Base-by-base conservation (phyloP, 2,113 vertebrate species). In the Phaethon lepturus region DNA sequence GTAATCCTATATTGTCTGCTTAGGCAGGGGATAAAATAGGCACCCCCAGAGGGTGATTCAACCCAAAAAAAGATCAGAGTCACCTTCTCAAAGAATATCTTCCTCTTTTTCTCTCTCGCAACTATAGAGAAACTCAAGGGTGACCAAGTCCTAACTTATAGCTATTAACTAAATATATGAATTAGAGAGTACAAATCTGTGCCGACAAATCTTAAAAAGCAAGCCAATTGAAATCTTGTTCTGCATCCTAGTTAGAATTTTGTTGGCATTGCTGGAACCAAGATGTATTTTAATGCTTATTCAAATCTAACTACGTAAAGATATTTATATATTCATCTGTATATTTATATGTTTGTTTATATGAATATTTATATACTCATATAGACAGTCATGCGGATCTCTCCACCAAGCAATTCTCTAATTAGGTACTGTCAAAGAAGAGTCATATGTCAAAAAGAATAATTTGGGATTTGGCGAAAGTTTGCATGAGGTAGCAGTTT, bases 301-400 rank as follows among this genome's bases (percentile, higher is more conserved):
- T 95, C 47, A 86, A 47, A 84, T 87, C 17, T 82, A 28, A 80
- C 42, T 45, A 7, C 71, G n/a, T 86, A 74, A 86, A 88, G 24
- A 66, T 80, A 58, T 66, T 88, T 95, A 56, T 76, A 64, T 93
- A 90, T 68, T 75, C 6, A 60, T 82, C 53, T 78, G n/a, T 44
- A 82, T 95, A 92, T 58, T 79, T 83, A 73, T 25, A 31, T 52
- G 8, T 38, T 93, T 95, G 90, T 76, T 93, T 95, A 35, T 58
- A 75, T 75, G 35, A 86, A 76, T 90, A 86, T 83, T 86, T 80
- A 62, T 58, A 53, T 64, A 58, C n/a, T 38, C 1, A 13, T 45
- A 28, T 44, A 72, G 53, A 33, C 73, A 74, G 38, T 81, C 42
- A 62, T 59, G 78, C 35, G 77, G 52, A 71, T 67, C 26, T 93